Conservation (phyloP, 2,113 vertebrate genomes). For the Plectropomus leopardus region DNA sequence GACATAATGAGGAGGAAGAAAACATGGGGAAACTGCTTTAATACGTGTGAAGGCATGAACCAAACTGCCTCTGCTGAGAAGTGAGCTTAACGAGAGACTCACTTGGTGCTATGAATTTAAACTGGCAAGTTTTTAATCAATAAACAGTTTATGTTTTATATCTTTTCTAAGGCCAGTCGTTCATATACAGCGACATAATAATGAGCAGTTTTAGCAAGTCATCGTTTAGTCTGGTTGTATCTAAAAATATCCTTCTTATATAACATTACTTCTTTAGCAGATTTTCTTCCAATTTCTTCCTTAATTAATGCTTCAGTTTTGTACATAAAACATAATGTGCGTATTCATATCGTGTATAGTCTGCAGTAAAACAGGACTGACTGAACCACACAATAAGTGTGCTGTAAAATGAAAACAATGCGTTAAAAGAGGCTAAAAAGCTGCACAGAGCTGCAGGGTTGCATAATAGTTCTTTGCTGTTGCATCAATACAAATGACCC, state of each 20-base stretch:
- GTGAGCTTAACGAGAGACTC: constrained; percentile 42
- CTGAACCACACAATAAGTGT: not conserved
- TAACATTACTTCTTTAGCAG: not conserved
- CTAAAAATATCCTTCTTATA: not conserved
- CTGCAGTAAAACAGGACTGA: not conserved
- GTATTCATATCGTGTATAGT: too few relatives aligned
- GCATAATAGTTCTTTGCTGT: not conserved
- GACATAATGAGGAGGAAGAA: constrained; percentile 70
- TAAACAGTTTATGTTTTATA: constrained; percentile 19
- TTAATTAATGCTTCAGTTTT: not conserved
- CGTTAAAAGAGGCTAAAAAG: not conserved
- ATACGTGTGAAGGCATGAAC: constrained; percentile 26
- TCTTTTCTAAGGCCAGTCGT: not conserved
- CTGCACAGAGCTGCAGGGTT: not conserved
- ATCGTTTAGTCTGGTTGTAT: constrained; percentile 5
- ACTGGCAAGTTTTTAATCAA: constrained; percentile 44
- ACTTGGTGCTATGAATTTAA: constrained; percentile 16
- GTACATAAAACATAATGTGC: not conserved
- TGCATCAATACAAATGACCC: not conserved
- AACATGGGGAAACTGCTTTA: constrained; percentile 51
- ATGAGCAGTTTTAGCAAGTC: constrained; percentile 18
- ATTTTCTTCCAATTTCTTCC: not conserved
- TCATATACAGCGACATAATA: constrained; percentile 6
- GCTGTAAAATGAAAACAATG: constrained; percentile 3
- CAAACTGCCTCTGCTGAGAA: constrained; percentile 11